phyloP scores from a whole-genome alignment of 2,888 invertebrate species.

The Portevinia maculata region DNA sequence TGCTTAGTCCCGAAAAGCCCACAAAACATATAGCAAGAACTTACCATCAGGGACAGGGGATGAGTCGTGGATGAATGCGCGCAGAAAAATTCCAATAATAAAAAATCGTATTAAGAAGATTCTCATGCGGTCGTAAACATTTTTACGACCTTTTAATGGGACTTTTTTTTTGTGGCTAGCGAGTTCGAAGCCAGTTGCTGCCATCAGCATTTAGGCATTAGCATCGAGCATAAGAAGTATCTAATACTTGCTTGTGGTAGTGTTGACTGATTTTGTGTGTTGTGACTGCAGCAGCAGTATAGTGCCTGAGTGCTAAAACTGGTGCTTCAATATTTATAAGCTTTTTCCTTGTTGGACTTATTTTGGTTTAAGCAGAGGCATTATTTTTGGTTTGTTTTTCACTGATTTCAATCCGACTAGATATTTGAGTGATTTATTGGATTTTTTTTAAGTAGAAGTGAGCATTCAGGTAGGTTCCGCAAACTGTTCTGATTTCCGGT shows the following conservation, averaged over 20 bases:
- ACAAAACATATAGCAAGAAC: slow-evolving; percentile 25
- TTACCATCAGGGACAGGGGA: background rate
- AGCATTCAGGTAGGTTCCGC: slow-evolving; percentile 22
- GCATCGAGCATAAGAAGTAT: slow-evolving; percentile 26
- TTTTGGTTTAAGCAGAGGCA: slow-evolving; percentile 39
- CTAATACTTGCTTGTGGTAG: slow-evolving; percentile 36
- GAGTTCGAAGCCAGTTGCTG: slow-evolving; percentile 32
- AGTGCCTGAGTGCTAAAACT: slow-evolving; percentile 5
- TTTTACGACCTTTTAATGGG: slow-evolving; percentile 83
- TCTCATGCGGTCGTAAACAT: slow-evolving; percentile 82
- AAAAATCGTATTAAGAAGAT: slow-evolving; percentile 82
- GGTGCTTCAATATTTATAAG: slow-evolving; percentile 17
- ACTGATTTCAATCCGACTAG: slow-evolving; percentile 27
- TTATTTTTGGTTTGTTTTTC: slow-evolving; percentile 49
- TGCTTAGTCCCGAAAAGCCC: slow-evolving; percentile 49
- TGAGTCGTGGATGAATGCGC: slow-evolving; percentile 52
- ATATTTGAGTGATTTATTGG: slow-evolving; percentile 57
- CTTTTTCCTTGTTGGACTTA: slow-evolving; percentile 7
- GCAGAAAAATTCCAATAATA: slow-evolving; percentile 81
- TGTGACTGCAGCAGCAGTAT: background rate
- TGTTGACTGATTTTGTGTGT: slow-evolving; percentile 34
- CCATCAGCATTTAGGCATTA: slow-evolving; percentile 44
- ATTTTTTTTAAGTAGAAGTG: slow-evolving; percentile 26
- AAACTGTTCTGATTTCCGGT: slow-evolving; percentile 36
- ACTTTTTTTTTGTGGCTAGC: slow-evolving; percentile 75